Conservation (phyloP, 2,797 vertebrate genomes). For the Pyrocephalus nanus region DNA sequence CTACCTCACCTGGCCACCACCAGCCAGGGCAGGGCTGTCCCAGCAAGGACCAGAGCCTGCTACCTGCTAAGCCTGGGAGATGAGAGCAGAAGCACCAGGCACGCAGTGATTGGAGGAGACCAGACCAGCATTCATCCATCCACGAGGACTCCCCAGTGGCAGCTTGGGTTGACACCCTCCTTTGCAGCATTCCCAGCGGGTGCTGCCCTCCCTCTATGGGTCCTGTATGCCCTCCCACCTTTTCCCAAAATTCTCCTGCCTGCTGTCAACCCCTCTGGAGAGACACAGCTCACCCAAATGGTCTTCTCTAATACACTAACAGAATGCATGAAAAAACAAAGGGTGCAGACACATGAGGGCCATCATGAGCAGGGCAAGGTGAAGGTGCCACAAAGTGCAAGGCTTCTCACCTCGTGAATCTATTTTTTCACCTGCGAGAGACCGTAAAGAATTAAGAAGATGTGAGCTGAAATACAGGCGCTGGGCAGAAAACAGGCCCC, state of each 20-base stretch:
- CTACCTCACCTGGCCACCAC: rapidly evolving
- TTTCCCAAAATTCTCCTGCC: not conserved
- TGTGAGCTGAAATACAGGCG: not conserved
- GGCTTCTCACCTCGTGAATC: not conserved
- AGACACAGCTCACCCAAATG: rapidly evolving
- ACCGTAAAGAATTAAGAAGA: not conserved
- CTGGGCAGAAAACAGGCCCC: not conserved
- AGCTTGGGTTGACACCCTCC: not conserved
- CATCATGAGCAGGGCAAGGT: rapidly evolving
- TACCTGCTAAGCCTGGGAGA: not conserved
- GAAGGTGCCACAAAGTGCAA: not conserved
- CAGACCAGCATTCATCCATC: rapidly evolving
- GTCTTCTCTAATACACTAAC: not conserved
- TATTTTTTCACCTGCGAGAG: not conserved
- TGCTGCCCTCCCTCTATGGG: not conserved
- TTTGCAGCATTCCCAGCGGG: not conserved
- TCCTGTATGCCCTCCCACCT: rapidly evolving
- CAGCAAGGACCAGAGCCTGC: rapidly evolving
- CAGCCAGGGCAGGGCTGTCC: not conserved
- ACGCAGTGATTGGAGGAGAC: not conserved
- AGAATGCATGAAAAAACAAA: not conserved
- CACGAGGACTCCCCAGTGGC: not conserved
- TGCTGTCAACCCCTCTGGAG: not conserved
- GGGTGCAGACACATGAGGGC: not conserved
- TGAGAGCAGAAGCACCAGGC: not conserved